Evolutionary conservation across 1,140 invertebrate genomes (phyloP).

Genomic region (Phthorimaea operculella): DNA sequence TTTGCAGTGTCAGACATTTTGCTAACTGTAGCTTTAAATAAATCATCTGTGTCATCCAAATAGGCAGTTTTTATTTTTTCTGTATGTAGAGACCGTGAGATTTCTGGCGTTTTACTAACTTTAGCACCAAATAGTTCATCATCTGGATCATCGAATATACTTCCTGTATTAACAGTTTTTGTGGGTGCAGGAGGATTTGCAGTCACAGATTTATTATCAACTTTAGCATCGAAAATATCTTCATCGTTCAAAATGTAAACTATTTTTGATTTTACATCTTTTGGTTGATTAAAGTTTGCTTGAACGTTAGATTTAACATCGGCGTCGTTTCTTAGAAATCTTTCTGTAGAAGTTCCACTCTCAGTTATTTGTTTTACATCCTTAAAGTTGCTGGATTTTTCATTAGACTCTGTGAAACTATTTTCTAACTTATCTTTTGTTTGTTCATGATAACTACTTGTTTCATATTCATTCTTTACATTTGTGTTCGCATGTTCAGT

Average conservation of each 20-base stretch:
- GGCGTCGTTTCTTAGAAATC: neutral
- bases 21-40: no score
- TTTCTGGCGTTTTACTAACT: no score
- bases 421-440: neutral
- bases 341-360: neutral
- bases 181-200: no score
- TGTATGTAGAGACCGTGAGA: no score
- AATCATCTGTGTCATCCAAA: no score
- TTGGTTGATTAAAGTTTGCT: neutral
- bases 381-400: neutral
- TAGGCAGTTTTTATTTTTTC: no score
- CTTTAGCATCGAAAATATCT: conserved; percentile 38
- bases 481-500: neutral
- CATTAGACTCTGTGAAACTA: neutral
- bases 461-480: neutral
- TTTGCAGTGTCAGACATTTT: no score
- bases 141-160: no score
- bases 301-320: no score
- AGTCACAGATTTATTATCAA: no score
- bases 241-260: conserved; percentile 59
- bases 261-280: conserved; percentile 22
- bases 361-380: neutral
- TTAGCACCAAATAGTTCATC: no score
- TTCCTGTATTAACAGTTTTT: no score
- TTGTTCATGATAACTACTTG: neutral